These are phyloP conservation scores for Drosophila mimetica DNA, from an alignment of 2,888 invertebrate genomes.

Conservation along the genomic window DNA sequence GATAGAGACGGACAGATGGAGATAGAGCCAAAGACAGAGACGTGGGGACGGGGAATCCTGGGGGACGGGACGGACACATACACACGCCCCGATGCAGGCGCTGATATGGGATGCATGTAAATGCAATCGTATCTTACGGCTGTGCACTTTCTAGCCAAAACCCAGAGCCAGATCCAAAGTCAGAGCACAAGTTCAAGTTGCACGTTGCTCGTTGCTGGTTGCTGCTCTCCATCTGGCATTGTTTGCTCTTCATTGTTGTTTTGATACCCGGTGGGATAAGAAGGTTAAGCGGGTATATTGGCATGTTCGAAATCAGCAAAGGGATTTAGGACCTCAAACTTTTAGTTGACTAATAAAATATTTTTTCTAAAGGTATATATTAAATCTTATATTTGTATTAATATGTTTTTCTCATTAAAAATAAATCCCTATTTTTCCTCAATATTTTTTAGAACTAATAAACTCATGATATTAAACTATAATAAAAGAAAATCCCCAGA, in stretches of 20 bases:
- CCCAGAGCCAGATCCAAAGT: slow-evolving; percentile 38
- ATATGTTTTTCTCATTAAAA: too few species aligned
- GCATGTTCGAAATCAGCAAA: too few species aligned
- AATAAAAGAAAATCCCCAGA: too few species aligned
- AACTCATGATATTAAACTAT: too few species aligned
- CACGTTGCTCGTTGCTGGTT: slow-evolving; percentile 53
- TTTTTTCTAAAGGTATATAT: too few species aligned
- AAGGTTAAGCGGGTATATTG: slow-evolving; percentile 10
- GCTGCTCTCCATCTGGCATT: slow-evolving; percentile 64
- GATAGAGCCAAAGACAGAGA: slow-evolving; percentile 4
- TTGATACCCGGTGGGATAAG: slow-evolving; percentile 23
- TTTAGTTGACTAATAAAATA: too few species aligned
- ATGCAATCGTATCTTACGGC: slow-evolving; percentile 81
- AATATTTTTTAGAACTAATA: not conserved
- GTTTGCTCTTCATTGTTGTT: slow-evolving; percentile 79
- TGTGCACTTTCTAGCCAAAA: slow-evolving; percentile 76
- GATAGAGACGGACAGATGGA: slow-evolving; percentile 18
- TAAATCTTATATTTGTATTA: too few species aligned
- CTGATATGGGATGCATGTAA: slow-evolving; percentile 80
- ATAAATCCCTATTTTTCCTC: too few species aligned
- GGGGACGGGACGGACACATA: slow-evolving; percentile 26
- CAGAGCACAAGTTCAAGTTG: slow-evolving; percentile 75
- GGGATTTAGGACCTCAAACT: too few species aligned
- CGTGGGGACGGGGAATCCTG: not conserved
- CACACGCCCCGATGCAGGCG: slow-evolving; percentile 79